Evolutionary conservation across 92 coral and sea anemone species (phyloP).

Genomic region (Actinernus sp.): DNA sequence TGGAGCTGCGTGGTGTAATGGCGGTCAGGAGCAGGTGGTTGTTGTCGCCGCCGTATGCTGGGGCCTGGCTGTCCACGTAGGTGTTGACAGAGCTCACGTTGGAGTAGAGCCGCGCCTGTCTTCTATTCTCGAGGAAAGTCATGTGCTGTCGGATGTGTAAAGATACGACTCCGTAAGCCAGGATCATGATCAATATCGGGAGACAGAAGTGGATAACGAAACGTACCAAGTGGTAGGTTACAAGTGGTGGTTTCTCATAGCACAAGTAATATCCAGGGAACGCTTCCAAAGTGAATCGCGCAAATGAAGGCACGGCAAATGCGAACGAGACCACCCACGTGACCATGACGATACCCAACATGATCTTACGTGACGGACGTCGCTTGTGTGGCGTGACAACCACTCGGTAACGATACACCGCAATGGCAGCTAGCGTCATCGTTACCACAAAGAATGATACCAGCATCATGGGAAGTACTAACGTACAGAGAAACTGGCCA

Average conservation of each 20-base stretch:
- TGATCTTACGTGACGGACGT: conserved; percentile 10
- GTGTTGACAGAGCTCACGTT: conserved; percentile 33
- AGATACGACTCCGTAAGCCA: conserved; percentile 38
- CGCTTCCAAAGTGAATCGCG: too few relatives aligned
- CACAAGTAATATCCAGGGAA: too few relatives aligned
- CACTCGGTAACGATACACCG: conserved; percentile 50
- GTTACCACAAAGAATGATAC: conserved; percentile 33
- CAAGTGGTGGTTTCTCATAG: too few relatives aligned
- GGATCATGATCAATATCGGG: conserved; percentile 48
- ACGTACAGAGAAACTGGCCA: conserved; percentile 24
- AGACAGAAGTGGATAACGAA: conserved; percentile 24
- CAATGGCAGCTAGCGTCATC: conserved; percentile 47
- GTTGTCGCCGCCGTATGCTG: conserved; percentile 1
- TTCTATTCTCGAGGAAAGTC: conserved; percentile 25
- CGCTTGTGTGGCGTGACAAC: conserved; percentile 32
- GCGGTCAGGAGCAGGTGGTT: too few relatives aligned
- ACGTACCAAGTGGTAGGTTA: not conserved
- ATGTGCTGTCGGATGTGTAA: conserved; percentile 18
- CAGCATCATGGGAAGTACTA: conserved; percentile 9
- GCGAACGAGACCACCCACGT: conserved; percentile 45
- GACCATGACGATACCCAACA: not conserved
- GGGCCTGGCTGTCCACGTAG: conserved; percentile 21
- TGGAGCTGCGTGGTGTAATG: too few relatives aligned
- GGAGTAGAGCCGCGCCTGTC: conserved; percentile 18
- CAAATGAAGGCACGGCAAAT: conserved; percentile 37